These are phyloP conservation scores for Crotalus tigris DNA, from an alignment of 2,113 vertebrate genomes.

Conservation along the genomic window DNA sequence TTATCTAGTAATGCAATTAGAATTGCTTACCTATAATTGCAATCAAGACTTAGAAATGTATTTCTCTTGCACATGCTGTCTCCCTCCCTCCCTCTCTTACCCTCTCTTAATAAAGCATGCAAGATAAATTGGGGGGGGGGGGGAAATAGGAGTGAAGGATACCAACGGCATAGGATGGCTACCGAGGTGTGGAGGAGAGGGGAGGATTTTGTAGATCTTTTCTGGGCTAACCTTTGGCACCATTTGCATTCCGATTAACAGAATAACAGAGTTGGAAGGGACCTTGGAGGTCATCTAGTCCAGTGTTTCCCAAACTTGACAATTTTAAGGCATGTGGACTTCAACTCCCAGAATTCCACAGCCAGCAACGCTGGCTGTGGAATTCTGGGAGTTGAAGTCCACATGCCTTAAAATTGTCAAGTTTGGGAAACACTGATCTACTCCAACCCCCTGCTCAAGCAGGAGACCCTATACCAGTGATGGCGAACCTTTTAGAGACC, in stretches of 20 bases:
- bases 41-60: slow-evolving; percentile 20
- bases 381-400: no score
- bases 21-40: slow-evolving; percentile 49
- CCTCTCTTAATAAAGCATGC: slow-evolving; percentile 10
- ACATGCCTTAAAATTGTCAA: no score
- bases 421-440: no score
- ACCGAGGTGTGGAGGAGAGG: background rate
- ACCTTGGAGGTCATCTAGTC: no score
- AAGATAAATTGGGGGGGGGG: background rate
- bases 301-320: no score
- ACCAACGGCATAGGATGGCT: background rate
- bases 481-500: no score
- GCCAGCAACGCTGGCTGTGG: no score
- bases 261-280: no score
- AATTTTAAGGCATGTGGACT: no score
- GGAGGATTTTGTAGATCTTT: background rate
- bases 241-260: background rate
- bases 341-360: no score
- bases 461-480: no score
- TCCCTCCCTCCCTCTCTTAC: background rate
- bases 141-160: background rate
- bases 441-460: no score
- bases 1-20: slow-evolving; percentile 53
- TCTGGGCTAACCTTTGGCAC: background rate
- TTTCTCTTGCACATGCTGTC: background rate